phyloP scores from a whole-genome alignment of 30 jellyfish, hydroid and myxozoan genomes.

The Aurelia sp. region DNA sequence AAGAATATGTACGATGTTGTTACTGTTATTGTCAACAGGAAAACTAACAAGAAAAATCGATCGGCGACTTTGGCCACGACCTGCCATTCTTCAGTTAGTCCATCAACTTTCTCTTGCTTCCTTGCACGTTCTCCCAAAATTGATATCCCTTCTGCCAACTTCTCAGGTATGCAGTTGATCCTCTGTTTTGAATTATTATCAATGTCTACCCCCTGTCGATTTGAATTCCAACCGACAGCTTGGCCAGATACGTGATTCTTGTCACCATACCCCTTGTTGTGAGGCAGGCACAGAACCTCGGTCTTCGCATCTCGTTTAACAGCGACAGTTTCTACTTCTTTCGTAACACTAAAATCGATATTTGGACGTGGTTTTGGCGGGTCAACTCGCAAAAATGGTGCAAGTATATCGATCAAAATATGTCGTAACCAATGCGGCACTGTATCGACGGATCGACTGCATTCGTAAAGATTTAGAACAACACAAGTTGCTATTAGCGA shows the following conservation, averaged over 20 bases:
- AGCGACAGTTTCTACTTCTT: conserved; percentile 53
- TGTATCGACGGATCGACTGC: conserved; percentile 79
- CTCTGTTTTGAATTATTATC: conserved; percentile 22
- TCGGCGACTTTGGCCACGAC: conserved; percentile 93
- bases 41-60: conserved; percentile 79
- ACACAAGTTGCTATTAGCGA: conserved; percentile 92
- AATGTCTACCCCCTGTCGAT: conserved; percentile 39
- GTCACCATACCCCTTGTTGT: conserved; percentile 30
- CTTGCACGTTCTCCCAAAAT: conserved; percentile 86
- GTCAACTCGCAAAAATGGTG: conserved; percentile 89
- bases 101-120: conserved; percentile 79
- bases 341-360: conserved; percentile 19
- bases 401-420: conserved; percentile 70
- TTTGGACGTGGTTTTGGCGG: conserved; percentile 74
- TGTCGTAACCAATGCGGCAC: conserved; percentile 81
- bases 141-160: conserved; percentile 86
- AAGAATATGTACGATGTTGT: conserved; percentile 79
- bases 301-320: conserved; percentile 54
- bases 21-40: conserved; percentile 78
- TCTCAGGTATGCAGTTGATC: conserved; percentile 63
- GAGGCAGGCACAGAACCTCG: conserved; percentile 63
- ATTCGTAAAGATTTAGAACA: conserved; percentile 84
- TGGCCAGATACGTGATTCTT: conserved; percentile 28
- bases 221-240: conserved; percentile 29
- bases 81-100: conserved; percentile 88